Evolutionary conservation across 2,113 vertebrate species (phyloP).

Genomic region (Epinephelus cyanopodus): DNA sequence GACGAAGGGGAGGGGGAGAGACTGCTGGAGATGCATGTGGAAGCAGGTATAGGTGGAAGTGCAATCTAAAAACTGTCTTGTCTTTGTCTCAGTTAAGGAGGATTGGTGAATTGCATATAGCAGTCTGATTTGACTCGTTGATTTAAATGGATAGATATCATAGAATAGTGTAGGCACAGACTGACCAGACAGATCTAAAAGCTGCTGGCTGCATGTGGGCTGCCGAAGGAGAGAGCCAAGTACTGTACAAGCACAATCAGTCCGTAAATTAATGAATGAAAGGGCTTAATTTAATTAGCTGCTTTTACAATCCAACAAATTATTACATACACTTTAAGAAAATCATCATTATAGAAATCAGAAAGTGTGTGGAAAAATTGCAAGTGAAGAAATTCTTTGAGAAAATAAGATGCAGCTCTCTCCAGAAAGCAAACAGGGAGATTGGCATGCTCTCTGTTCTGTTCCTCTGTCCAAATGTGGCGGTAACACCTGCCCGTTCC

Average conservation of each 20-base stretch:
- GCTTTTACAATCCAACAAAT: neutral
- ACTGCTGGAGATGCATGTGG: constrained; percentile 23
- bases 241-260: neutral
- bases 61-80: constrained; percentile 51
- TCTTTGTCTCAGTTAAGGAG: constrained; percentile 17
- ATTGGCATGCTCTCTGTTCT: constrained; percentile 48
- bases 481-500: constrained; percentile 62
- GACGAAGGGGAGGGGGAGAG: neutral
- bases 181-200: constrained; percentile 18
- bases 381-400: constrained; percentile 11
- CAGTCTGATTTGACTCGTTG: constrained; percentile 25
- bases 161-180: neutral
- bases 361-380: neutral
- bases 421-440: constrained; percentile 48
- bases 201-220: constrained; percentile 1
- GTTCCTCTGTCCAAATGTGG: constrained; percentile 51
- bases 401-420: constrained; percentile 9
- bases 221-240: neutral
- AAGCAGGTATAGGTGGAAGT: constrained; percentile 24
- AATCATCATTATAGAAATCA: neutral
- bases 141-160: neutral
- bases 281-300: neutral
- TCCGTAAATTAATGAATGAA: neutral
- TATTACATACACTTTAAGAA: neutral
- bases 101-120: constrained; percentile 18